These are phyloP conservation scores for Hypolimnas misippus DNA, from an alignment of 2,888 invertebrate genomes.

Conservation along the genomic window DNA sequence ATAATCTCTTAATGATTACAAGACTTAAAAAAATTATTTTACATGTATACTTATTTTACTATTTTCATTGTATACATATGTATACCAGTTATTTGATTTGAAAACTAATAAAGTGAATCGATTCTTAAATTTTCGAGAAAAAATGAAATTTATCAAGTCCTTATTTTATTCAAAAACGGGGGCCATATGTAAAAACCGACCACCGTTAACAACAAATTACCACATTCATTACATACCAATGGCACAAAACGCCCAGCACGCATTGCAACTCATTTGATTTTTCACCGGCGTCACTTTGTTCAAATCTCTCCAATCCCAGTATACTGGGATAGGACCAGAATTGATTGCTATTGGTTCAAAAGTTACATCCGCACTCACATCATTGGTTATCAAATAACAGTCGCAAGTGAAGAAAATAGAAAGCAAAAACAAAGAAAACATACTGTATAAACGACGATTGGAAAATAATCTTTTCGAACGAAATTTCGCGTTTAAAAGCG, in stretches of 20 bases:
- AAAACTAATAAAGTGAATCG: too few species aligned
- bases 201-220: too few species aligned
- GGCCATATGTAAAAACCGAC: not conserved
- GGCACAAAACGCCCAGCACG: slow-evolving; percentile 64
- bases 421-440: slow-evolving; percentile 11
- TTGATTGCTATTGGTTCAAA: slow-evolving; percentile 31
- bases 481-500: slow-evolving; percentile 43
- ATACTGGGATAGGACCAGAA: slow-evolving; percentile 34
- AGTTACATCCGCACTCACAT: not conserved
- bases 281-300: slow-evolving; percentile 55
- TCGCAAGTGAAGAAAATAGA: slow-evolving; percentile 8
- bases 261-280: slow-evolving; percentile 53
- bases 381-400: not conserved
- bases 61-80: too few species aligned
- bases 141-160: too few species aligned
- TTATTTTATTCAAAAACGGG: too few species aligned
- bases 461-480: slow-evolving; percentile 31
- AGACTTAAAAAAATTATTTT: too few species aligned
- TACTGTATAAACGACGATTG: slow-evolving; percentile 5
- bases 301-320: slow-evolving; percentile 55
- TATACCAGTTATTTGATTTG: too few species aligned
- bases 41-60: too few species aligned
- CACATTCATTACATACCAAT: slow-evolving; percentile 52
- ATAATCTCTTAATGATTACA: too few species aligned
- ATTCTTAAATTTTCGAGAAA: too few species aligned